Conservation (phyloP, 2,113 vertebrate genomes). For the Antidorcas marsupialis region DNA sequence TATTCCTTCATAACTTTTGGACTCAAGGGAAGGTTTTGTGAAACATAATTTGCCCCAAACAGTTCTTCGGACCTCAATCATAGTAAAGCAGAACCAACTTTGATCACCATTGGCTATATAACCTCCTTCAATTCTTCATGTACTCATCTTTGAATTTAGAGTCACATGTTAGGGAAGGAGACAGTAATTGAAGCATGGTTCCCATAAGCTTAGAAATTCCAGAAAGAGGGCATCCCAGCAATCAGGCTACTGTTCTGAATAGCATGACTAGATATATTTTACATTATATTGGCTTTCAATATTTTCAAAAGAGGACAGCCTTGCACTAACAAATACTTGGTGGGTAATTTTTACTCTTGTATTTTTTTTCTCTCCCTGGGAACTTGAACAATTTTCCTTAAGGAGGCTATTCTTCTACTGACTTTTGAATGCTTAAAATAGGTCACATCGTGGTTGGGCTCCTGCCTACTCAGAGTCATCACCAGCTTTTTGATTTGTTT, state of each 20-base stretch:
- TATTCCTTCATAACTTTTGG: background rate
- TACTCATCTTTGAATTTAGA: background rate
- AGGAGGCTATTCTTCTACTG: slow-evolving; percentile 24
- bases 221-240: background rate
- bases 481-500: background rate
- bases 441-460: slow-evolving; percentile 40
- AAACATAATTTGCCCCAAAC: background rate
- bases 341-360: background rate
- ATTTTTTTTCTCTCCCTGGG: background rate
- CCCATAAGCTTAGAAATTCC: background rate
- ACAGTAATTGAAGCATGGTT: background rate
- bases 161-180: background rate
- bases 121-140: background rate
- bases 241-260: background rate
- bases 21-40: background rate
- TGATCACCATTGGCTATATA: background rate
- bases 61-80: background rate
- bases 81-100: background rate
- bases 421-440: slow-evolving; percentile 64
- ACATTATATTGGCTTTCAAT: background rate
- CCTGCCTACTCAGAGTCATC: background rate
- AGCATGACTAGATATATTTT: background rate
- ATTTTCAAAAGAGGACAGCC: background rate
- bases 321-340: background rate
- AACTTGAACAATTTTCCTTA: background rate